phyloP scores from a whole-genome alignment of 2,888 invertebrate species.

The Aromia moschata region DNA sequence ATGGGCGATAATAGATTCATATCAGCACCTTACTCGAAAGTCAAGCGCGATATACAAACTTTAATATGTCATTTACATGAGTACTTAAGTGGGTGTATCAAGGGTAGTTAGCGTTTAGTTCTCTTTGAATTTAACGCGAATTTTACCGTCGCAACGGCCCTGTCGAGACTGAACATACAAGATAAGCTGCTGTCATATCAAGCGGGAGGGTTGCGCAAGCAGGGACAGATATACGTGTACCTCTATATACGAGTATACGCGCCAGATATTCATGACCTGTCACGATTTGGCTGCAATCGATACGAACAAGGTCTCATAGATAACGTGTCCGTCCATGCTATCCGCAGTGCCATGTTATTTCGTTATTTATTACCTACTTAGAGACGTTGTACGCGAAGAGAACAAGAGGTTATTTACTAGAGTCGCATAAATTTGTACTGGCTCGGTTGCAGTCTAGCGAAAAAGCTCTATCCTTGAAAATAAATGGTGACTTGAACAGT shows the following conservation, averaged over 20 bases:
- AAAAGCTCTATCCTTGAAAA: too few species aligned
- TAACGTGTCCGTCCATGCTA: constrained; percentile 12
- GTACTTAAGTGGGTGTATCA: constrained; percentile 19
- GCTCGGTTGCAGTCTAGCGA: too few species aligned
- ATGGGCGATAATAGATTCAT: constrained; percentile 20
- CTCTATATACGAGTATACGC: too few species aligned
- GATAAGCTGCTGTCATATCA: constrained; percentile 45
- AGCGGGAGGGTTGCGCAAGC: constrained; percentile 39
- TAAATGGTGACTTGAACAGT: too few species aligned
- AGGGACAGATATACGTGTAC: constrained; percentile 32
- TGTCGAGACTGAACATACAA: constrained; percentile 41
- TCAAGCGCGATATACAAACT: constrained; percentile 20
- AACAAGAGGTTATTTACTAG: not conserved
- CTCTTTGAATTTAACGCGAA: constrained; percentile 35
- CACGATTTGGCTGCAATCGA: constrained; percentile 30
- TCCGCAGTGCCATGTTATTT: constrained; percentile 25
- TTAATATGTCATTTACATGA: constrained; percentile 23
- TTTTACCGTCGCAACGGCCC: constrained; percentile 33
- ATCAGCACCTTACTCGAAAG: constrained; percentile 15
- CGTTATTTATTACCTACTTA: constrained; percentile 21
- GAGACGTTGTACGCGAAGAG: not conserved
- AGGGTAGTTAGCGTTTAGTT: constrained; percentile 17
- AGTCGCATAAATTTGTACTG: not conserved
- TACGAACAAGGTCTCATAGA: constrained; percentile 24
- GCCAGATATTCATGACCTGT: constrained; percentile 35